phyloP scores from a whole-genome alignment of 2,888 invertebrate species.

The Cantharis flavilabris region DNA sequence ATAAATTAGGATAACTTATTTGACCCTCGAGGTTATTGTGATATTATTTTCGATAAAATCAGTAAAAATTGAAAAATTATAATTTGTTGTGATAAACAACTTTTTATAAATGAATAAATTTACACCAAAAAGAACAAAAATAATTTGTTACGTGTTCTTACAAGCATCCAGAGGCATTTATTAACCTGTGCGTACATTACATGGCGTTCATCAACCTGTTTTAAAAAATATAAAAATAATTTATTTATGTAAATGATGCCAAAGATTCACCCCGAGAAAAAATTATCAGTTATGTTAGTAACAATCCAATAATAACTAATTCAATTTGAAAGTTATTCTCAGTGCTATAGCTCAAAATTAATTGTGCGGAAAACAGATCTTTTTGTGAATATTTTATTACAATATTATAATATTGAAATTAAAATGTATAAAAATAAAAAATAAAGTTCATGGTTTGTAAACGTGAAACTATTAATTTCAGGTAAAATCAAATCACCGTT shows the following conservation, averaged over 20 bases:
- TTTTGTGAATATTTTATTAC: too few relatives aligned
- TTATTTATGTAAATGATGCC: neutral
- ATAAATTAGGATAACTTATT: neutral
- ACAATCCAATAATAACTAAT: neutral
- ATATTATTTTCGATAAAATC: neutral
- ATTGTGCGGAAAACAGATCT: too few relatives aligned
- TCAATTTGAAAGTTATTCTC: neutral
- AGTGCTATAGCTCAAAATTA: too few relatives aligned
- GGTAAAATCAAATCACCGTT: neutral
- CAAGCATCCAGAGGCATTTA: neutral
- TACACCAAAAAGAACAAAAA: neutral
- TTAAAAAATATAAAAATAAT: neutral
- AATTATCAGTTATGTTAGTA: neutral
- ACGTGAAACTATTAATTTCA: neutral
- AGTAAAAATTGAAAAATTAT: neutral
- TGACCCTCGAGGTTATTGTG: neutral
- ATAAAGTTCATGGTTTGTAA: neutral
- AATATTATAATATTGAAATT: too few relatives aligned
- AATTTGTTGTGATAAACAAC: neutral
- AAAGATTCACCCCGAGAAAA: too few relatives aligned
- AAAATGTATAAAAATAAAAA: too few relatives aligned
- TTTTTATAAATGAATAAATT: neutral
- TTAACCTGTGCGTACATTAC: neutral
- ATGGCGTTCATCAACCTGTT: neutral
- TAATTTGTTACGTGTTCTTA: neutral